These are phyloP conservation scores for Amazona guildingii DNA, from an alignment of 2,113 vertebrate genomes.

Conservation along the genomic window DNA sequence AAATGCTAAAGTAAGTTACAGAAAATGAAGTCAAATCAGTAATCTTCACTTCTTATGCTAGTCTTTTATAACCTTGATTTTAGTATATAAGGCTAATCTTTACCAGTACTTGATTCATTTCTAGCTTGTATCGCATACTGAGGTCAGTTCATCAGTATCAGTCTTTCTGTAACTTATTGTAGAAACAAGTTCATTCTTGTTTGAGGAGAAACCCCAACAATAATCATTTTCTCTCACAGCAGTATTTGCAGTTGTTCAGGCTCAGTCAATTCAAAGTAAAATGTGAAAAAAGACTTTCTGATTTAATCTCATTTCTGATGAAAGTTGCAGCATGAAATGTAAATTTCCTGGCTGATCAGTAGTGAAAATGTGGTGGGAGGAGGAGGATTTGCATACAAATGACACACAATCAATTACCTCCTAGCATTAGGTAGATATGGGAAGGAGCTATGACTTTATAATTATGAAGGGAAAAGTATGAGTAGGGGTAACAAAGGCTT, in stretches of 20 bases:
- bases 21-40: background rate
- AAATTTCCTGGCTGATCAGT: conserved; percentile 3
- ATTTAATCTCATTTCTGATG: conserved; percentile 48
- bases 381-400: conserved; percentile 60
- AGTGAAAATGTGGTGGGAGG: background rate
- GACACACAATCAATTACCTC: conserved; percentile 14
- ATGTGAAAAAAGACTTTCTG: conserved; percentile 19
- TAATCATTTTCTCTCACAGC: background rate
- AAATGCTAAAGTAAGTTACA: background rate
- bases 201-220: background rate
- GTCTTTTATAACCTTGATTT: background rate
- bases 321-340: conserved; percentile 15
- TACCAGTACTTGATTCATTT: background rate
- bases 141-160: background rate
- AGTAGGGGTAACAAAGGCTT: conserved; percentile 28
- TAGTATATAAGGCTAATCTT: background rate
- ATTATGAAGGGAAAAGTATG: background rate
- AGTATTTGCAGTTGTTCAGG: conserved; percentile 9
- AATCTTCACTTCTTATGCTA: background rate
- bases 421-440: conserved; percentile 18
- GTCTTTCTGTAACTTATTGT: background rate
- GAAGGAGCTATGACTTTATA: conserved; percentile 16
- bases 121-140: background rate
- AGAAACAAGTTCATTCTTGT: background rate
- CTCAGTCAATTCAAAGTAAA: conserved; percentile 3